Base-by-base conservation (phyloP, 2,113 vertebrate species). In the Cisticola juncidis region DNA sequence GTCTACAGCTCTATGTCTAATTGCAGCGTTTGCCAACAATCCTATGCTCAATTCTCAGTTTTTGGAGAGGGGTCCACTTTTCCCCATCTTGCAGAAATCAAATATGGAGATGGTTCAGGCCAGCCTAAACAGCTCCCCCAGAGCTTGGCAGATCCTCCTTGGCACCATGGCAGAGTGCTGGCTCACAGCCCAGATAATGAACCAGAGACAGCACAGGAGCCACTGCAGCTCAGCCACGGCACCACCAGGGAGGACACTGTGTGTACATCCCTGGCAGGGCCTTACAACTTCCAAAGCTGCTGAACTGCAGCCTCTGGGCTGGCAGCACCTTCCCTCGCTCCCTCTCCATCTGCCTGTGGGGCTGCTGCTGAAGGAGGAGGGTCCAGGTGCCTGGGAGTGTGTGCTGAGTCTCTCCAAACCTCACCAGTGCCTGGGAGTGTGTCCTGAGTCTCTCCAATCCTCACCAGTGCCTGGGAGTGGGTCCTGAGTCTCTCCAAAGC, bases 221-320 rank as follows among this genome's bases (percentile, higher is more conserved):
- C 86, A 5, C 2, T 28, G 57, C 45, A 28, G 0, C 36, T 29
- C 56, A 71, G 24, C 28, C 44, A 11, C 25, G 4, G 35, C 64
- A 26, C 1, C 3, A 9, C 1, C 2, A 1, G 6, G 21, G 20
- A 19, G n/a, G 38, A 5, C 7, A 13, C 2, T 21, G 24, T 0
- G 1, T 1, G 2, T 2, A 4, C 60, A n/a, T 5, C 33, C 48
- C 40, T 8, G 8, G 1, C 9, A 3, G 29, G 1, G 5, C 42
- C 53, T 17, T 1, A 6, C 0, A 0, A 1, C 33, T 62, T 5
- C 60, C 79, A 25, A 16, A 13, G 29, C 86, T 71, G 17, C 42
- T 4, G 3, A 7, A 35, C 90, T 45, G 54, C 79, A 80, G 45
- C 50, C 51, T 17, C 60, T 5, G 44, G 38, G 35, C 69, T 33